Evolutionary conservation across 2,797 vertebrate genomes (phyloP).

Genomic region (Graptemys geographica): DNA sequence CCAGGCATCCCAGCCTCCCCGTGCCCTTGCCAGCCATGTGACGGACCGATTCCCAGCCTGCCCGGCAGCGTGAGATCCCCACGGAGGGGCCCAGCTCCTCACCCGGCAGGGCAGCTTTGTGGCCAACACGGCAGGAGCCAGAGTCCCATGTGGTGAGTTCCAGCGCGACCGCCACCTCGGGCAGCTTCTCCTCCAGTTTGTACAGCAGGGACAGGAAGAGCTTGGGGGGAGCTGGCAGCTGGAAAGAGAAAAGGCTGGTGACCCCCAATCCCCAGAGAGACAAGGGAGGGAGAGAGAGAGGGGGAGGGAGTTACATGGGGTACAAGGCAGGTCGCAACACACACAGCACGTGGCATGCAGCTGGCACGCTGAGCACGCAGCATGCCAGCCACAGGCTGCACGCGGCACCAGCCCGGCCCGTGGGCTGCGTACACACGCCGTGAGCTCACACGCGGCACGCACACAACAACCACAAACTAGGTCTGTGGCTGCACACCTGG

Average conservation of each 20-base stretch:
- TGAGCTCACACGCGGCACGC: too few species aligned
- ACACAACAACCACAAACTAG: too few species aligned
- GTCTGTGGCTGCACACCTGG: neutral
- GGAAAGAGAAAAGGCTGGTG: slow-evolving; percentile 91
- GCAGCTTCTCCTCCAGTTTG: slow-evolving; percentile 77
- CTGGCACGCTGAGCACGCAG: too few species aligned
- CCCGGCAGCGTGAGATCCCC: too few species aligned
- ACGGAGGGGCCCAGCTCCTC: slow-evolving; percentile 46
- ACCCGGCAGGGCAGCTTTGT: slow-evolving; percentile 74
- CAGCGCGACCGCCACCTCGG: slow-evolving; percentile 77
- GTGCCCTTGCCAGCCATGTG: neutral
- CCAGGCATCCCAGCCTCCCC: neutral
- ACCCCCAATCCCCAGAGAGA: slow-evolving; percentile 66
- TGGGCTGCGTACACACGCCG: too few species aligned
- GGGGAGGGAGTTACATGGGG: slow-evolving; percentile 34
- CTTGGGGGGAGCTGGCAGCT: slow-evolving; percentile 81
- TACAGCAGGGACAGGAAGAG: slow-evolving; percentile 86
- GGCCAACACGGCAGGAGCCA: slow-evolving; percentile 45
- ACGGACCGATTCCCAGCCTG: fast-evolving
- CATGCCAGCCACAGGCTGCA: too few species aligned
- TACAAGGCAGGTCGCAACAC: neutral
- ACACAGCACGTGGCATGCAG: fast-evolving
- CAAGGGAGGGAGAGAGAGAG: neutral
- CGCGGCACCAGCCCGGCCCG: too few species aligned
- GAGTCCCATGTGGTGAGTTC: slow-evolving; percentile 84